A percentile compares a stretch with the other conserved stretches of the same genome.
Evolutionary conservation across 1,140 invertebrate species (phyloP).

Genomic region (Coboldia fuscipes): DNA sequence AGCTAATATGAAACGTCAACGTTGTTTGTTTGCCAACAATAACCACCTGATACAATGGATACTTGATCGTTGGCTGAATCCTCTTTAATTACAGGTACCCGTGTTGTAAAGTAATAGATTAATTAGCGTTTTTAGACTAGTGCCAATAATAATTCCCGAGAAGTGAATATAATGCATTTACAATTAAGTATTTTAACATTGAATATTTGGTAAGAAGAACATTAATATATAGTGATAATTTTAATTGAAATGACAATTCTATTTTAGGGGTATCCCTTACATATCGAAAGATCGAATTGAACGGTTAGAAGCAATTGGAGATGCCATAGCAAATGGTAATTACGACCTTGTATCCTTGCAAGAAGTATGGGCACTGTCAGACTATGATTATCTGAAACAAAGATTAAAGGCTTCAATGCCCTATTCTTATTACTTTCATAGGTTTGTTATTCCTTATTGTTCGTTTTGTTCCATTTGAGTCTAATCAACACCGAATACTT

Average conservation of each 20-base stretch:
- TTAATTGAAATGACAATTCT: too few species aligned
- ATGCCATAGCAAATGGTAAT: conserved; percentile 37
- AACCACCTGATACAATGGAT: too few species aligned
- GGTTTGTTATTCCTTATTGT: conserved; percentile 26
- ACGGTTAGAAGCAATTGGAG: conserved; percentile 61
- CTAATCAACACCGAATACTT: too few species aligned
- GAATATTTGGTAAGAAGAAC: conserved; percentile 15
- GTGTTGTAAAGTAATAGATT: too few species aligned
- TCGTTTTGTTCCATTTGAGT: too few species aligned
- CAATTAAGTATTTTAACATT: conserved; percentile 18
- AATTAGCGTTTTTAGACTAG: too few species aligned
- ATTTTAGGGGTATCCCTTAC: conserved; percentile 61
- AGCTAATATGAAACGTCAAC: too few species aligned
- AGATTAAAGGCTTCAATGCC: conserved; percentile 39
- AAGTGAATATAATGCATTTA: conserved; percentile 11
- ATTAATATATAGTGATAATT: conserved; percentile 3
- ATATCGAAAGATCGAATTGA: conserved; percentile 51
- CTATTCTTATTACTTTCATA: conserved; percentile 83
- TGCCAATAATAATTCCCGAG: too few species aligned
- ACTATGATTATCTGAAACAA: conserved; percentile 45
- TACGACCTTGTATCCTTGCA: conserved; percentile 84
- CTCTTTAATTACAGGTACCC: too few species aligned
- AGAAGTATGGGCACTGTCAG: conserved; percentile 65
- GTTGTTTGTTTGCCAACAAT: too few species aligned
- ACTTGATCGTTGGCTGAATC: too few species aligned